Evolutionary conservation across 2,797 vertebrate genomes (phyloP), one percentile per base, ranked within the genome.

Genomic region (Jordanella pulchra): DNA sequence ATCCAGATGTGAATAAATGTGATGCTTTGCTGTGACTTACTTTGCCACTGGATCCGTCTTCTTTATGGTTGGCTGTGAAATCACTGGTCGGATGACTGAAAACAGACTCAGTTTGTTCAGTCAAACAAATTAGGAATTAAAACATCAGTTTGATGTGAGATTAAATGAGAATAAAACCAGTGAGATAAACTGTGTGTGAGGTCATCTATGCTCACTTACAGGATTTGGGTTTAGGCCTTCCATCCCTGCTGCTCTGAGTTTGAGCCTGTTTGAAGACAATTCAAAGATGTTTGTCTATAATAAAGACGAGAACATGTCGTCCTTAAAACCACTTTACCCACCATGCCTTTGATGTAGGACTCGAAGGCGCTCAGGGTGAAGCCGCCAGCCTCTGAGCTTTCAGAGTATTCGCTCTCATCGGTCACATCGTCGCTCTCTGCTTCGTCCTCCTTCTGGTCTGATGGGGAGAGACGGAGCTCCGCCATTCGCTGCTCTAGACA

Each of bases 51-150:
- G 93, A 80, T 96, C 95, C 0, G 75, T 88, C 86, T 95, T 96
- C 89, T 93, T 95, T 1, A 89, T 17, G 51, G 80, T 89, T 53
- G 87, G 90, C 58, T 91, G 93, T 68, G 75, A 90, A 74, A 85
- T 82, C 64, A 86, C 64, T 7, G 95, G 94, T 13, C 94, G 87
- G 77, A 96, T 96, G 91, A 95, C 95, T 95, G 84, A 64, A 87
- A 83, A 25, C 53, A 1, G 67, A 45, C 65, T 55, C 39, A 0
- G 47, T 50, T 14, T 2, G 12, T 54, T 44, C 2, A 2, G 56
- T 53, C 4, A 60, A 3, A 65, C 18, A 2, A 6, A 12, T 14
- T 25, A 44, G 1, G 5, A 4, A 32, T 51, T 3, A 42, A 32
- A 42, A 11, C 18, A 25, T 18, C 4, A 14, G 6, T 30, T 21